Evolutionary conservation across 2,113 vertebrate genomes (phyloP), one percentile per base, ranked within the genome.

Genomic region (Fukomys damarensis): DNA sequence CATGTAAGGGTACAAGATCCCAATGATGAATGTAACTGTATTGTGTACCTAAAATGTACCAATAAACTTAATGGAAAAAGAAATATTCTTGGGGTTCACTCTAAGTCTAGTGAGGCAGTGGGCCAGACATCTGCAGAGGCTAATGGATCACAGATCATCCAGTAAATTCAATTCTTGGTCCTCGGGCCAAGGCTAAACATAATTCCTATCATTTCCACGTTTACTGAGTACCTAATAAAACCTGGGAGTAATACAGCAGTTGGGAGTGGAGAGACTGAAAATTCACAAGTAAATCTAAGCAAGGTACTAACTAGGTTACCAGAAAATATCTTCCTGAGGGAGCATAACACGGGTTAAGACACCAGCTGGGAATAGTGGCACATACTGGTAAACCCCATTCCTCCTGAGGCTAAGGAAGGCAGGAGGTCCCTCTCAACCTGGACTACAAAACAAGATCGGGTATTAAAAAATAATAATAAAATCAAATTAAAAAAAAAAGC

Each of bases 301-400:
- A 1, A 19, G 5, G 1, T 3, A 63, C 7, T n/a, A 2, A 7
- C 28, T 3, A 72, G 10, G 11, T 11, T 49, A 41, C 26, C 58
- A 32, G 3, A 20, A 56, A 76, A 65, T 26, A 43, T 5, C 6
- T 88, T 43, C 38, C 38, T n/a, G 1, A 86, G 26, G 61, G 35
- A 79, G 61, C 38, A 61, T 56, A n/a, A 56, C 7, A 13, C 70
- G 26, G 41, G 38, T 65, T n/a, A 43, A 10, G 35, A 65, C 41
- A 5, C 0, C 46, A 30, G 32, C 6, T 26, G 6, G 12, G 26
- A 28, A 7, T 46, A 41, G 72, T 46, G 72, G 41, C 41, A 74
- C 72, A 76, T 13, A 41, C 7, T 41, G 41, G 24, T 7, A 46
- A 12, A 76, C 13, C 20, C n/a, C n/a, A 70, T n/a, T 30, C 11